A percentile compares a stretch with the other conserved stretches of the same genome.
These are phyloP conservation scores for Drosophila burlai DNA, from an alignment of 1,140 invertebrate species.

Conservation along the genomic window DNA sequence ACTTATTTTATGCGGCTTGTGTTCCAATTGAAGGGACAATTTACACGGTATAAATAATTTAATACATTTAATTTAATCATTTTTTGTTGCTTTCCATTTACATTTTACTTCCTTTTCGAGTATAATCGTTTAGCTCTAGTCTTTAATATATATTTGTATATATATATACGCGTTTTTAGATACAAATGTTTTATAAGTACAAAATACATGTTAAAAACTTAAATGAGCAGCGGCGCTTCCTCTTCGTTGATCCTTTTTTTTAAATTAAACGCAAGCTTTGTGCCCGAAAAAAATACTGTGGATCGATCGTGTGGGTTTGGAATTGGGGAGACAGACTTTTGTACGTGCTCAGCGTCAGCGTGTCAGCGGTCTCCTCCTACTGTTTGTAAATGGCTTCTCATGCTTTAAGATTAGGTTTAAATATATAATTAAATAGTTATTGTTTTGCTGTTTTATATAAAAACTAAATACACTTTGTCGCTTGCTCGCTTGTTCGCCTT, in stretches of 20 bases:
- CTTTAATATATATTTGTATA: conserved; percentile 14
- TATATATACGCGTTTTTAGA: conserved; percentile 36
- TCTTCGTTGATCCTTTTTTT: conserved; percentile 54
- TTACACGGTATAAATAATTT: conserved; percentile 73
- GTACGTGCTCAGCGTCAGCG: conserved; percentile 31
- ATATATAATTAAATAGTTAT: conserved; percentile 52
- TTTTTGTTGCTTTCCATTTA: conserved; percentile 56
- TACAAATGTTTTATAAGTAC: conserved; percentile 70
- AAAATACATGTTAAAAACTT: conserved; percentile 77
- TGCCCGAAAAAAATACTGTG: conserved; percentile 72
- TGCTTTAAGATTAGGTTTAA: conserved; percentile 13
- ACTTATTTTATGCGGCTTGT: background rate
- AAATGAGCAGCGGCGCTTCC: conserved; percentile 62
- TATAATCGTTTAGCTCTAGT: conserved; percentile 55
- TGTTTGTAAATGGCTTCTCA: conserved; percentile 46
- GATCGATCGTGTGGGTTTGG: conserved; percentile 11
- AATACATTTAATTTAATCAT: conserved; percentile 60
- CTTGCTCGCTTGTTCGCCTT: conserved; percentile 37
- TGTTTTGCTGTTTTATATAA: conserved; percentile 36
- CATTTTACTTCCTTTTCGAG: conserved; percentile 54
- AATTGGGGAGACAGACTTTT: conserved; percentile 49
- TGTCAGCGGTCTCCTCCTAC: conserved; percentile 34
- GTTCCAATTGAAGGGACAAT: conserved; percentile 42
- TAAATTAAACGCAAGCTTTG: conserved; percentile 59
- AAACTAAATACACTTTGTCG: conserved; percentile 53